Conservation (phyloP, 1,140 invertebrate genomes). For the Calliphora vicina region DNA sequence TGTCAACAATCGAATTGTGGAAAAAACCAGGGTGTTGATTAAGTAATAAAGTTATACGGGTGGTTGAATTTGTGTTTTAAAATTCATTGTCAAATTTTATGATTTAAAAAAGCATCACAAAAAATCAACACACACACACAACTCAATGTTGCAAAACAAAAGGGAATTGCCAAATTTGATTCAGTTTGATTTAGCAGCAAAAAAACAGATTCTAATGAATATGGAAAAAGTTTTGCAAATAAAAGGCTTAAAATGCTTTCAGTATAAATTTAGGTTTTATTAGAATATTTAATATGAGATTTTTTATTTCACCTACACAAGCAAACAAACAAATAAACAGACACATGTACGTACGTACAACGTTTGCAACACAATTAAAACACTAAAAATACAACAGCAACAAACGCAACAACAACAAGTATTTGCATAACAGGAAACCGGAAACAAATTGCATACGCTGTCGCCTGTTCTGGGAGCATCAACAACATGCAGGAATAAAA, state of each 20-base stretch:
- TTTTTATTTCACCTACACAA: not conserved
- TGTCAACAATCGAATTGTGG: not conserved
- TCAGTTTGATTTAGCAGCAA: not conserved
- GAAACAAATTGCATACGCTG: constrained; percentile 32
- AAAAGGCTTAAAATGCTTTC: not conserved
- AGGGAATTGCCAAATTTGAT: constrained; percentile 6
- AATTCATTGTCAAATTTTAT: not conserved
- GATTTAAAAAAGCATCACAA: not conserved
- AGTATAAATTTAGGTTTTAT: constrained; percentile 20
- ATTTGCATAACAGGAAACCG: constrained; percentile 33
- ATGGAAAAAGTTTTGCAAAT: not conserved
- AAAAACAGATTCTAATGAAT: not conserved
- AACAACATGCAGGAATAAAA: not conserved
- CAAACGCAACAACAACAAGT: not conserved
- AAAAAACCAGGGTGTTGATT: not conserved
- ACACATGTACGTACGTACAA: too few relatives aligned
- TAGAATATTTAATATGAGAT: constrained; percentile 30
- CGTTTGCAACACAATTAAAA: not conserved
- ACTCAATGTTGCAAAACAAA: not conserved
- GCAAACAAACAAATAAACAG: not conserved
- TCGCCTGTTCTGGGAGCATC: constrained; percentile 18
- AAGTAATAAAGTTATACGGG: constrained; percentile 13
- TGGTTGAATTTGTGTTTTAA: not conserved
- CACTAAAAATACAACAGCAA: not conserved
- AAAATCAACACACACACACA: too few relatives aligned